phyloP scores from a whole-genome alignment of 2,797 vertebrate genomes.

The Oceanodroma leucorhoa region DNA sequence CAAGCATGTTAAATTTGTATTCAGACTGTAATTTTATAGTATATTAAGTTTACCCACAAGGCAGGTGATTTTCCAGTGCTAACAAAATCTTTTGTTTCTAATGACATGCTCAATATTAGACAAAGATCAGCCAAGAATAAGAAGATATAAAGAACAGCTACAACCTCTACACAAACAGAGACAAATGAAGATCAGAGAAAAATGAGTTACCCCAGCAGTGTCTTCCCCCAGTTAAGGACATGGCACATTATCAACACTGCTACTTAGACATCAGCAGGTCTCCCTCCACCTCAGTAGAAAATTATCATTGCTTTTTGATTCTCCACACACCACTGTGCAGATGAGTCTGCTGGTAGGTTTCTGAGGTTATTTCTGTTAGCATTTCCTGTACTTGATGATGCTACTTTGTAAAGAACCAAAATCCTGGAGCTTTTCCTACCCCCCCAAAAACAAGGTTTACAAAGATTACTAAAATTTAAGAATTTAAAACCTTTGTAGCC shows the following conservation, averaged over 20 bases:
- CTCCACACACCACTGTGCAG: neutral
- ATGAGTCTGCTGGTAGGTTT: neutral
- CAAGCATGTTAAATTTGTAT: neutral
- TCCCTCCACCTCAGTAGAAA: neutral
- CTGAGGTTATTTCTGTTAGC: neutral
- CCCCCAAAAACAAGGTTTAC: fast-evolving
- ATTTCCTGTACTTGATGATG: neutral
- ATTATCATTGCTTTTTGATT: neutral
- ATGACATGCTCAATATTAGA: neutral
- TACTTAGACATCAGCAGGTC: neutral
- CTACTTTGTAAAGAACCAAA: neutral
- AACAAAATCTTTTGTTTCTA: neutral
- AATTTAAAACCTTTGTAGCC: neutral
- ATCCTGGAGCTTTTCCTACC: neutral
- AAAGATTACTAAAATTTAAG: neutral
- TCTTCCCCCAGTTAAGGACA: neutral
- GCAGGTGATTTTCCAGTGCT: neutral
- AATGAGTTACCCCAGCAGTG: neutral
- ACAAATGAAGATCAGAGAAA: neutral
- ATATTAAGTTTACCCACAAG: neutral
- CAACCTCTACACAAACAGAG: neutral
- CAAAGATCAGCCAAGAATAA: neutral
- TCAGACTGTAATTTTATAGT: neutral
- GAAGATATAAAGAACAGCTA: neutral
- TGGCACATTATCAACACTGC: neutral